These are phyloP conservation scores for Callorhinus ursinus DNA, from an alignment of 2,113 vertebrate species.

Conservation along the genomic window DNA sequence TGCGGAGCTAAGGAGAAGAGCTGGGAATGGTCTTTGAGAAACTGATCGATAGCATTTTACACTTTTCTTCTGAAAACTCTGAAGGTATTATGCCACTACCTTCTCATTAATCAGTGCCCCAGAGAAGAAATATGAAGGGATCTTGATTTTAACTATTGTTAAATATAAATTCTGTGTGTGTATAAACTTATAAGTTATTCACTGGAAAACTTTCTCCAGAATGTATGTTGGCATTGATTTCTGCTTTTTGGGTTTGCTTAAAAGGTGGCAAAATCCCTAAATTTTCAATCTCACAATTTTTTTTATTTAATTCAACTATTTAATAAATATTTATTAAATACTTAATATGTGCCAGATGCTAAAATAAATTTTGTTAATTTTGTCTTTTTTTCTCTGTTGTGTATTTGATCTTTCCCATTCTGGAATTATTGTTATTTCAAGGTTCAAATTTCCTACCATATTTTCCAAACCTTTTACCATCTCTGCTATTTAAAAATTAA, in stretches of 20 bases:
- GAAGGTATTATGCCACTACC: neutral
- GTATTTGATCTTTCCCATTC: neutral
- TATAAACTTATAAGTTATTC: neutral
- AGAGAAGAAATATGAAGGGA: neutral
- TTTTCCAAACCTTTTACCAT: neutral
- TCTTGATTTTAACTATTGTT: neutral
- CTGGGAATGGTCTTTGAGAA: neutral
- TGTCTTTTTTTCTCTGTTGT: neutral
- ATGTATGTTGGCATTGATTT: neutral
- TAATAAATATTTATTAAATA: neutral
- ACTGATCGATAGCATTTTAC: neutral
- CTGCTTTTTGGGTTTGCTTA: neutral
- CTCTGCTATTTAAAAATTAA: neutral
- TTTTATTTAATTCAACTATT: neutral
- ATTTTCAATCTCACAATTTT: neutral
- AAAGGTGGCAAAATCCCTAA: neutral
- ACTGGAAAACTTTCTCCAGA: neutral
- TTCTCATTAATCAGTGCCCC: neutral
- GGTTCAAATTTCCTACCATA: neutral
- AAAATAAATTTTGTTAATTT: neutral
- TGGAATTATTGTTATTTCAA: constrained; percentile 19
- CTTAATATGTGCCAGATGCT: neutral
- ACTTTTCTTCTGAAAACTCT: neutral
- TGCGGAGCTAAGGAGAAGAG: neutral
- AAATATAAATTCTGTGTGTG: neutral